Evolutionary conservation across 2,888 invertebrate species (phyloP).

Genomic region (Drosophila pseudotalamancana): DNA sequence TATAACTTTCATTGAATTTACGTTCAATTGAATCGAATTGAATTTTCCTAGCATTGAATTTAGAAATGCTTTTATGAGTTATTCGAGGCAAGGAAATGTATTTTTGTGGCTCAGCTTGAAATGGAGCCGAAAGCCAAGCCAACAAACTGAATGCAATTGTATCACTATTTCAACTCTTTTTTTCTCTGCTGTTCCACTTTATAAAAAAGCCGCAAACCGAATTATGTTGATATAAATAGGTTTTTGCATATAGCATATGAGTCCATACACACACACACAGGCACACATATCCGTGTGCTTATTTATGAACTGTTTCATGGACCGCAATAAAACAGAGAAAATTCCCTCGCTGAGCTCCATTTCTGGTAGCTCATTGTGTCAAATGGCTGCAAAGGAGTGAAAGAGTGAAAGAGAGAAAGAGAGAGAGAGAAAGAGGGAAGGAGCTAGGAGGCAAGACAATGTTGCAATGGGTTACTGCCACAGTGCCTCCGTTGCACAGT

Average conservation of each 20-base stretch:
- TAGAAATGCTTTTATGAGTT: conserved; percentile 22
- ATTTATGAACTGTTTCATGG: conserved; percentile 70
- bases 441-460: conserved; percentile 42
- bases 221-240: conserved; percentile 59
- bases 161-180: conserved; percentile 45
- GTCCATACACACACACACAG: conserved; percentile 14
- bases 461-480: conserved; percentile 53
- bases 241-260: conserved; percentile 34
- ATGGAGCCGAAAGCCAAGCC: conserved; percentile 14
- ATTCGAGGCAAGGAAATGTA: conserved; percentile 15
- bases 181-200: too few relatives aligned
- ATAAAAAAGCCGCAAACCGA: conserved; percentile 44
- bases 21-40: too few relatives aligned
- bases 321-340: conserved; percentile 70
- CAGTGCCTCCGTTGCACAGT: conserved; percentile 19
- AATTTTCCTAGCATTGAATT: too few relatives aligned
- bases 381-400: conserved; percentile 40
- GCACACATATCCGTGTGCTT: conserved; percentile 43
- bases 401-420: neutral
- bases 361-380: conserved; percentile 49
- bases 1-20: conserved; percentile 7
- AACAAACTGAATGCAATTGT: conserved; percentile 40
- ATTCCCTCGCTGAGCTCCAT: conserved; percentile 44
- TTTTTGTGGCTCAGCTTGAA: conserved; percentile 11
- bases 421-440: neutral